Conservation (phyloP, 2,113 vertebrate species). For the Peromyscus californicus region DNA sequence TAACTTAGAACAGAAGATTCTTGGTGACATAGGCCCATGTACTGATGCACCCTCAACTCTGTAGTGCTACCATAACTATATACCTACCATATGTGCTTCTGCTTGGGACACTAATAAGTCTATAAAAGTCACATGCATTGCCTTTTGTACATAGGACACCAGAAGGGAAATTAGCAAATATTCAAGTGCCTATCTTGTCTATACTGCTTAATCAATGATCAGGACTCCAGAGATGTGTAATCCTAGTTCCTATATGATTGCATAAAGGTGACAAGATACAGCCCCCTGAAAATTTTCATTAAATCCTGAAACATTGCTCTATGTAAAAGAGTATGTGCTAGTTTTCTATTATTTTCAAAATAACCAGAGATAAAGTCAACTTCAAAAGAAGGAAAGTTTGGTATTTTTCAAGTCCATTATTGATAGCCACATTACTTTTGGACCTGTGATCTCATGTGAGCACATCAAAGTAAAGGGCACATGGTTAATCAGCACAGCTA, state of each 20-base stretch:
- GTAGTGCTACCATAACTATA: neutral
- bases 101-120: neutral
- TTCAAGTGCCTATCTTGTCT: neutral
- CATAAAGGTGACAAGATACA: neutral
- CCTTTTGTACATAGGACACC: neutral
- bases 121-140: neutral
- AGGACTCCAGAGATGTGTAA: neutral
- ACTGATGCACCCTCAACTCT: neutral
- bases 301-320: neutral
- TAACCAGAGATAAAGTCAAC: neutral
- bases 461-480: too few species aligned
- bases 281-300: neutral
- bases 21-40: neutral
- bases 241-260: neutral
- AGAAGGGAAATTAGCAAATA: neutral
- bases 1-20: neutral
- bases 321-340: neutral
- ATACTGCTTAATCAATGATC: neutral
- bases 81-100: neutral
- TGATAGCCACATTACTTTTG: neutral
- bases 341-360: neutral
- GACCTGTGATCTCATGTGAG: neutral
- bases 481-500: accelerated
- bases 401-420: neutral
- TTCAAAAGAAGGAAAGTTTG: neutral